These are phyloP conservation scores for Bergia sp. DNA, from an alignment of 92 coral and sea anemone genomes.

Conservation along the genomic window DNA sequence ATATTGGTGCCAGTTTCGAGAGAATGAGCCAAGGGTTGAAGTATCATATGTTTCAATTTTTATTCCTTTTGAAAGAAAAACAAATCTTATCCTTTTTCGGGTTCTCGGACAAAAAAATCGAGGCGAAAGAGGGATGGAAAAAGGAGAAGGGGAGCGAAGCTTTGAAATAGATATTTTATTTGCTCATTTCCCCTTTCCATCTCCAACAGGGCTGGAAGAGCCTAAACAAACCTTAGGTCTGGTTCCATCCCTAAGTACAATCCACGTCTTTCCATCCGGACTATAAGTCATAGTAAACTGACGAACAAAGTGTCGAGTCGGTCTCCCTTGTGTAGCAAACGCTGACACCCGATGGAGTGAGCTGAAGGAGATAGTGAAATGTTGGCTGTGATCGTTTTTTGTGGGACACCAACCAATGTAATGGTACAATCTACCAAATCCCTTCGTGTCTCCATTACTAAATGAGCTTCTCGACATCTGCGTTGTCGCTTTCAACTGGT, in stretches of 20 bases:
- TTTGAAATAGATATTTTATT: too few relatives aligned
- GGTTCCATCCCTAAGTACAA: slow-evolving; percentile 18
- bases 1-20: too few relatives aligned
- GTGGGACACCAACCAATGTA: slow-evolving; percentile 28
- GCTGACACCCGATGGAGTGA: slow-evolving; percentile 32
- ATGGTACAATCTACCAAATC: slow-evolving; percentile 33
- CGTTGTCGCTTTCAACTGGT: slow-evolving; percentile 32
- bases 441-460: slow-evolving; percentile 1
- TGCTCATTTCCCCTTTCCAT: too few relatives aligned
- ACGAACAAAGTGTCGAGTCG: slow-evolving; percentile 10
- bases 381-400: slow-evolving; percentile 19
- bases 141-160: too few relatives aligned
- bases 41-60: not conserved
- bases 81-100: not conserved
- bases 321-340: slow-evolving; percentile 41
- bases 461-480: not conserved
- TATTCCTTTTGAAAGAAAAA: not conserved
- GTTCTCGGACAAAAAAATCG: too few relatives aligned
- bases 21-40: not conserved
- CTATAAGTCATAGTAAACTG: slow-evolving; percentile 32
- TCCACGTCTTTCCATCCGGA: slow-evolving; percentile 21
- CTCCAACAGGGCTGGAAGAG: too few relatives aligned
- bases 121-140: too few relatives aligned
- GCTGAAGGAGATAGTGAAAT: slow-evolving; percentile 37
- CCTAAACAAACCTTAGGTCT: slow-evolving; percentile 19